Evolutionary conservation across 2,888 invertebrate genomes (phyloP).

Genomic region (Acrocera orbiculus): DNA sequence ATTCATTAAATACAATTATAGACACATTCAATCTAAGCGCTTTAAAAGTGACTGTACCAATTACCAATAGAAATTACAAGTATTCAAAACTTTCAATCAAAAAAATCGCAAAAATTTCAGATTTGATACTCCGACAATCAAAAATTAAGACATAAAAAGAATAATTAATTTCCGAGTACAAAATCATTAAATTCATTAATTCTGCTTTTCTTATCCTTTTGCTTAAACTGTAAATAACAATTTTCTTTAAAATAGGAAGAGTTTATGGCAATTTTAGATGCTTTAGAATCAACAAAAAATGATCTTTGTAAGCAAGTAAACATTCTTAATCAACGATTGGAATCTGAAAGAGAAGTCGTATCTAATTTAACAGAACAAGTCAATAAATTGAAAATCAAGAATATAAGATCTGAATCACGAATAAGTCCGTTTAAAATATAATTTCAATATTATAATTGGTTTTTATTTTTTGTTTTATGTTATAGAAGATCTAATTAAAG

Average conservation of each 20-base stretch:
- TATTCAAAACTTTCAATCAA: no score
- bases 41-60: no score
- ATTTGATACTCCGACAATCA: no score
- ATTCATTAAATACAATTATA: no score
- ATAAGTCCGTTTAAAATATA: slow-evolving; percentile 15
- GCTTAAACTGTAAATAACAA: no score
- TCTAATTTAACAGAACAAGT: slow-evolving; percentile 18
- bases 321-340: slow-evolving; percentile 18
- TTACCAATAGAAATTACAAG: no score
- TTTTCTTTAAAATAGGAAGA: no score
- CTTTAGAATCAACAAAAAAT: slow-evolving; percentile 25
- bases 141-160: no score
- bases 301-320: slow-evolving; percentile 19
- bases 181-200: background rate
- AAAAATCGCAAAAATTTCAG: no score
- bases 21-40: no score
- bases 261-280: slow-evolving; percentile 23
- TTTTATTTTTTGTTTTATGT: background rate
- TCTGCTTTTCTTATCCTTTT: background rate
- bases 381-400: slow-evolving; percentile 22
- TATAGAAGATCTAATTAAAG: slow-evolving; percentile 21
- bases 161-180: background rate
- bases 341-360: slow-evolving; percentile 18
- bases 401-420: slow-evolving; percentile 22
- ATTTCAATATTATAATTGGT: background rate